Base-by-base conservation (phyloP, 1,140 invertebrate species). In the Eufriesea mexicana region DNA sequence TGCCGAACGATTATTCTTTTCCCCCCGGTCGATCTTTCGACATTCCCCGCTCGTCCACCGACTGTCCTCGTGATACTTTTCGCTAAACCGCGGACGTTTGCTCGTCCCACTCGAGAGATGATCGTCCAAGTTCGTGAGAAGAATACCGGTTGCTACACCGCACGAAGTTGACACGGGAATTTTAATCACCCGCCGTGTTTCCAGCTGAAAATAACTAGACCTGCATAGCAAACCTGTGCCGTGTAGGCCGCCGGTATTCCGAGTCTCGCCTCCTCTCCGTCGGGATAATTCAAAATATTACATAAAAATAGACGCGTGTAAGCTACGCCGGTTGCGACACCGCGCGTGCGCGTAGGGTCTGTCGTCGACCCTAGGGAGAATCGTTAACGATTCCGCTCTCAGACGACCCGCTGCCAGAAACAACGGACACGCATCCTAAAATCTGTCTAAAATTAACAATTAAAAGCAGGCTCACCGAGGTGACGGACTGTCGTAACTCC, bases 141-240 rank as follows among this genome's bases (percentile, higher is more conserved):
- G 70, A 55, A 42, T 72, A 55, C 23, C 35, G 35, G 12, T 28
- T 42, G 20, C 10, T 20, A 2, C 68, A 35, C 20, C 10, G 35
- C 35, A 45, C 47, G 68, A 71, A 55, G 18, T 73, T 80, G n/a
- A 20, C 49, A 49, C 35, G 28, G 9, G 35, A 25, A 55, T 55
- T n/a, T 80, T 80, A 80, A 82, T 82, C 72, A 45, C 54, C 45
- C 47, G 1, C 35, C 66, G 57, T 72, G 49, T 49, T 67, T 64
- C 20, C 71, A 8, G 61, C 74, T 54, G 25, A 49, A 86, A 85
- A 82, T 86, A 86, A 25, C 72, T 59, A 85, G 62, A 72, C 67
- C 66, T 54, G 73, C 83, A 42, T 61, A 71, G 23, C n/a, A 20
- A 54, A 45, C 5, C n/a, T 35, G 51, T 57, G 75, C 71, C 45